Evolutionary conservation across 2,888 invertebrate species (phyloP).

Genomic region (Epicampocera succincta): DNA sequence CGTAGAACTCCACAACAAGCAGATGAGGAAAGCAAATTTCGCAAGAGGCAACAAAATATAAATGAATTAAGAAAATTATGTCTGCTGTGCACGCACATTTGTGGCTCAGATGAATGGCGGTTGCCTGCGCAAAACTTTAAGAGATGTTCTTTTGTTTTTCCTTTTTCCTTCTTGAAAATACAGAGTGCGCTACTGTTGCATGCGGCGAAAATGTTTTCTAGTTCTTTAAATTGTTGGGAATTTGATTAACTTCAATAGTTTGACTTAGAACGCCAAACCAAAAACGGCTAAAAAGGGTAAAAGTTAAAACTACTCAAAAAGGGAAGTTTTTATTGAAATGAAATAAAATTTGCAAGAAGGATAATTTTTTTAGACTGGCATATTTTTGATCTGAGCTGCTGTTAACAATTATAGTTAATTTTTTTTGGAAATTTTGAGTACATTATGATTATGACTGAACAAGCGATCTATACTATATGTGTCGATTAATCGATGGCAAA

Average conservation of each 20-base stretch:
- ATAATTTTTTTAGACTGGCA: too few species aligned
- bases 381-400: too few species aligned
- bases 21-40: slow-evolving; percentile 22
- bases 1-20: slow-evolving; percentile 13
- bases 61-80: slow-evolving; percentile 57
- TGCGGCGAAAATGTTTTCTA: not conserved
- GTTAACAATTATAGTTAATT: too few species aligned
- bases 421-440: too few species aligned
- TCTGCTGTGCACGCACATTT: slow-evolving; percentile 68
- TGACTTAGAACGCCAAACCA: not conserved
- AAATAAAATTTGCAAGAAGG: too few species aligned
- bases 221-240: not conserved
- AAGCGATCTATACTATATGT: too few species aligned
- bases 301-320: not conserved
- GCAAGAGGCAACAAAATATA: slow-evolving; percentile 15
- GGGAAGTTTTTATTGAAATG: too few species aligned
- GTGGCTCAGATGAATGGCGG: slow-evolving; percentile 34
- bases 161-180: not conserved
- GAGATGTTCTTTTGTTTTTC: not conserved
- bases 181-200: not conserved
- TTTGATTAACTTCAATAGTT: not conserved
- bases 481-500: too few species aligned
- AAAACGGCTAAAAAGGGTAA: too few species aligned
- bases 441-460: too few species aligned
- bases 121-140: slow-evolving; percentile 31